phyloP scores from a whole-genome alignment of 2,113 vertebrate genomes.

The Dipodomys ordii region DNA sequence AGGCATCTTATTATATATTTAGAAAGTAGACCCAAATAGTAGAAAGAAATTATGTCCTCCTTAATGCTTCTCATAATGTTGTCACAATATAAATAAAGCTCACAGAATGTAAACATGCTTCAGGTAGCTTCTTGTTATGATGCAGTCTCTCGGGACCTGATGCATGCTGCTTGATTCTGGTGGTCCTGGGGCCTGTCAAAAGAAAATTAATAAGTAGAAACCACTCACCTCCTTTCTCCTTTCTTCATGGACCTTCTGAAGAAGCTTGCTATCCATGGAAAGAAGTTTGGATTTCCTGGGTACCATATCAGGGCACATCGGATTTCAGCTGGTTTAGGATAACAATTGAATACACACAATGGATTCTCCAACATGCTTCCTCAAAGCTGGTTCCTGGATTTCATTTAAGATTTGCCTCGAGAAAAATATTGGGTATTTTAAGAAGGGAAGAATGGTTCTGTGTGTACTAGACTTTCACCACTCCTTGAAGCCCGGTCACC shows the following conservation, averaged over 20 bases:
- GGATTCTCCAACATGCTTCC: neutral
- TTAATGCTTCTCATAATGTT: neutral
- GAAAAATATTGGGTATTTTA: accelerated
- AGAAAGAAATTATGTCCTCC: neutral
- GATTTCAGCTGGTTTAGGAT: neutral
- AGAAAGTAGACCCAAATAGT: neutral
- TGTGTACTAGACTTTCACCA: accelerated
- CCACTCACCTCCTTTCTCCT: neutral
- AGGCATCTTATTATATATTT: neutral
- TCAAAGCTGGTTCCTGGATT: neutral
- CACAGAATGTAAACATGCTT: neutral
- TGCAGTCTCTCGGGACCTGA: too few species aligned
- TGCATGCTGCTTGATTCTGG: too few species aligned
- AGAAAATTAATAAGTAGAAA: neutral
- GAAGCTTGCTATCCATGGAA: neutral
- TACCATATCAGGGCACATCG: neutral
- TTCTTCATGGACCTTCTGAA: neutral
- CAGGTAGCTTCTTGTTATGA: neutral
- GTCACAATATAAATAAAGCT: neutral
- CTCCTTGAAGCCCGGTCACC: accelerated
- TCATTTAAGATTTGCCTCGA: neutral
- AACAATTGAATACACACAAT: neutral
- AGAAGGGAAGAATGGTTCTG: accelerated
- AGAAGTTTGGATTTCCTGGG: too few species aligned
- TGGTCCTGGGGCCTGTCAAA: neutral